A percentile compares a stretch with the other conserved stretches of the same genome.
phyloP scores from a whole-genome alignment of 2,888 invertebrate species.

The Troides aeacus region DNA sequence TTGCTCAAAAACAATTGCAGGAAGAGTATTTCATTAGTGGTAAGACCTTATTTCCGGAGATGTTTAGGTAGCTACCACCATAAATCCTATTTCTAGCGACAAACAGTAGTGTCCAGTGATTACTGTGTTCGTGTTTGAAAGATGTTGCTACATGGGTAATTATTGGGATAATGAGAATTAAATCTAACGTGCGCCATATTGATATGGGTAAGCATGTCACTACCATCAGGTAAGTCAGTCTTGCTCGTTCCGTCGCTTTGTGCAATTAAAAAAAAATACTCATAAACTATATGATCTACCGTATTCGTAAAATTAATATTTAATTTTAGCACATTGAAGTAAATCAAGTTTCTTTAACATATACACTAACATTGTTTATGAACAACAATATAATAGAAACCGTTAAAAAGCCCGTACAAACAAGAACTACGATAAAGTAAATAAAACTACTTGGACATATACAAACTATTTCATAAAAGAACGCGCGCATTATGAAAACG shows the following conservation, averaged over 20 bases:
- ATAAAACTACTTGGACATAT: constrained; percentile 21
- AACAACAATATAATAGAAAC: constrained; percentile 25
- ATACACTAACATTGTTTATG: neutral
- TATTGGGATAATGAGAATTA: too few relatives aligned
- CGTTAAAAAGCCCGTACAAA: constrained; percentile 42
- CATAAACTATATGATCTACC: too few relatives aligned
- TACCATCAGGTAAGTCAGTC: too few relatives aligned
- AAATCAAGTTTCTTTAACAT: neutral
- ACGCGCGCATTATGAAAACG: constrained; percentile 17
- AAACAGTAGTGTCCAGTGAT: too few relatives aligned
- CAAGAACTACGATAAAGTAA: constrained; percentile 38
- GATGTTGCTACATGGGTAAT: too few relatives aligned
- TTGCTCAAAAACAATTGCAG: neutral
- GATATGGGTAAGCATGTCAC: too few relatives aligned
- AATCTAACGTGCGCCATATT: too few relatives aligned
- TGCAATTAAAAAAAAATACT: neutral
- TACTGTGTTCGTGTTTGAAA: too few relatives aligned
- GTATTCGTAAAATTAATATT: too few relatives aligned
- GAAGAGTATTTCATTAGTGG: neutral
- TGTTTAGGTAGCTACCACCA: too few relatives aligned
- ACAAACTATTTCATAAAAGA: constrained; percentile 32
- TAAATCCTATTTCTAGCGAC: too few relatives aligned
- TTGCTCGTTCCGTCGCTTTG: neutral
- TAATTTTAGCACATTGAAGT: neutral
- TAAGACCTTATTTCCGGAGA: too few relatives aligned